Base-by-base conservation (phyloP, 2,797 vertebrate species). In the Denticeps clupeoides region DNA sequence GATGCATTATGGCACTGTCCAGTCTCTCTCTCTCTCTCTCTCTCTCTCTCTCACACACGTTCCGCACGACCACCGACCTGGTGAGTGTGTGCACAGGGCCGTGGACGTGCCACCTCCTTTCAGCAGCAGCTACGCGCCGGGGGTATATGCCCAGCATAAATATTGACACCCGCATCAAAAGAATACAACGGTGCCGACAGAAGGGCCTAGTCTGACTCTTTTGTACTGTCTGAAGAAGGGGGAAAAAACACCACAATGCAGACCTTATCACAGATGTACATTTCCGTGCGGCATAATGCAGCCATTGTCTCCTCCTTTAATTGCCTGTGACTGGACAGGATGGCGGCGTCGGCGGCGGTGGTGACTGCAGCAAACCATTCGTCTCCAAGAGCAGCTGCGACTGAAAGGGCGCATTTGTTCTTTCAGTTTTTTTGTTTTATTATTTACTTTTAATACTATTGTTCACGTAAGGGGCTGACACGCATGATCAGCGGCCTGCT, bases 141-240 rank as follows among this genome's bases (percentile, higher is more conserved):
- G 58, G 61, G 56, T 73, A 62, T 25, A 45, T 56, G 19, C 48
- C 50, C 42, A 11, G 53, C 45, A 26, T 55, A 55, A 57, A 71
- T 75, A 66, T 70, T 77, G 71, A 78, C 71, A 62, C 50, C 70
- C 56, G 46, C 64, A 72, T 74, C 61, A 66, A 59, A 68, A 49
- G 23, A 56, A 47, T 67, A 69, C 60, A 49, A 43, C 52, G 49
- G 47, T 45, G 62, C 59, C 60, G 71, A 33, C 60, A 66, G 47
- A 55, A 31, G 52, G 11, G 37, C 31, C 44, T 47, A 41, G 3
- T 48, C 31, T 13, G 1, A 19, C 16, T 19, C 35, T 8, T 18
- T 8, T 38, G 18, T 38, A 18, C 35, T 21, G 18, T 19, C 7
- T 38, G 19, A 11, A 21, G 18, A 29, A 32, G 31, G 15, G 12